Conservation (phyloP, 2,797 vertebrate species). For the Poecilia picta region DNA sequence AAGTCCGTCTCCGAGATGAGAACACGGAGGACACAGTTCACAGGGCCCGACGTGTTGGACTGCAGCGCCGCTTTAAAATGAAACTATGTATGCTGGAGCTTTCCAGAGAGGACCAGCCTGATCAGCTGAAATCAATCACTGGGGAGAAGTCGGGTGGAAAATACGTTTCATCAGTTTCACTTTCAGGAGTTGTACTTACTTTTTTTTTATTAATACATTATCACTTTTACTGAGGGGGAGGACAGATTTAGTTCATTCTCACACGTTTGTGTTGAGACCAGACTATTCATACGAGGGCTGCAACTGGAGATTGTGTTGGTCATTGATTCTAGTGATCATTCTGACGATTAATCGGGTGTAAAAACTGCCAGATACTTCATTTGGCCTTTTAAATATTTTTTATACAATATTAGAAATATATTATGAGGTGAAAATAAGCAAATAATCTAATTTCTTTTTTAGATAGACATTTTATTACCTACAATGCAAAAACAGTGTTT, state of each 20-base stretch:
- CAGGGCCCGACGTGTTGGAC: constrained; percentile 13
- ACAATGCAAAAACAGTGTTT: too few species aligned
- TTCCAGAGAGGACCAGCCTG: not conserved
- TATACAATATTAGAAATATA: too few species aligned
- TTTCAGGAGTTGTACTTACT: not conserved
- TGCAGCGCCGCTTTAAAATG: constrained; percentile 1
- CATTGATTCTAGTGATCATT: too few species aligned
- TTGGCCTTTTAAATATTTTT: too few species aligned
- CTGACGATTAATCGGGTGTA: too few species aligned
- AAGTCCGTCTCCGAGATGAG: not conserved
- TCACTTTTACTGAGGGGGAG: not conserved
- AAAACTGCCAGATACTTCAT: too few species aligned
- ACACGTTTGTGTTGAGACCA: not conserved
- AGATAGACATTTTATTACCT: too few species aligned
- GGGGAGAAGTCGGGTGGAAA: not conserved
- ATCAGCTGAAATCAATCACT: not conserved
- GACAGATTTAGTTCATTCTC: not conserved
- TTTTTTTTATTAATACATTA: not conserved
- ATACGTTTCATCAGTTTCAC: not conserved
- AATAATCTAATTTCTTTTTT: too few species aligned
- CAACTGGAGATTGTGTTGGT: too few species aligned
- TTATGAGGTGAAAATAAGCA: too few species aligned
- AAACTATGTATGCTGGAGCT: not conserved
- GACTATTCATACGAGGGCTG: too few species aligned
- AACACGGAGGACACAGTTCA: constrained; percentile 6